Base-by-base conservation (phyloP, 2,888 invertebrate genomes). In the Erebia epiphron region DNA sequence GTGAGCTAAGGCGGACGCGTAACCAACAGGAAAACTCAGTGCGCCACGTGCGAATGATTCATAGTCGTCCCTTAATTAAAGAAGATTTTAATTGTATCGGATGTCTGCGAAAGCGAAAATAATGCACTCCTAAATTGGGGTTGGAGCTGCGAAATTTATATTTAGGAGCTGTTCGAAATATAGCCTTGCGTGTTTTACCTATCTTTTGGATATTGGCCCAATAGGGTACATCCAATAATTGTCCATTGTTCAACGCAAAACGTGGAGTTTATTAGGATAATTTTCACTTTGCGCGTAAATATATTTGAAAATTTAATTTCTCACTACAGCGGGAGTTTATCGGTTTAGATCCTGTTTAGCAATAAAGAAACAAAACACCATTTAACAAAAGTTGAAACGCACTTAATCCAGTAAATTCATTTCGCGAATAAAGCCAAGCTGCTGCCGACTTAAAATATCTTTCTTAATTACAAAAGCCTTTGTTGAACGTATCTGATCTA, bases 81-180 rank as follows among this genome's bases (percentile, higher is more conserved):
- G 94, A 93, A 93, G 93, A 93, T 94, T 93, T 93, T 93, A 94
- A 93, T 93, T 93, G 93, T 93, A 93, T 93, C 91, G 92, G 92
- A 92, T 92, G 93, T 91, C 92, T 91, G 91, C 88, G 91, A 90
- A 93, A 92, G 90, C 90, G 91, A 93, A 93, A 92, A 93, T 93
- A 93, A 93, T 93, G 92, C 91, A 92, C 86, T 92, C 89, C 91
- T 90, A 92, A 92, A 92, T 92, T 92, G 91, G 92, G 92, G 91
- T 87, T 83, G 86, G 89, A 82, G 82, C 85, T 85, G 79, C 86
- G 85, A 87, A 90, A 92, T 92, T 90, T 92, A 92, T 92, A 85
- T 86, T 87, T 85, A 87, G 81, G 83, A 81, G 83, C 80, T 79
- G 76, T 80, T 83, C 82, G 81, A 91, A 88, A 86, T 92, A 92